These are phyloP conservation scores for Anneissia japonica DNA, from an alignment of 35 echinoderm and acorn worm species.

Conservation along the genomic window DNA sequence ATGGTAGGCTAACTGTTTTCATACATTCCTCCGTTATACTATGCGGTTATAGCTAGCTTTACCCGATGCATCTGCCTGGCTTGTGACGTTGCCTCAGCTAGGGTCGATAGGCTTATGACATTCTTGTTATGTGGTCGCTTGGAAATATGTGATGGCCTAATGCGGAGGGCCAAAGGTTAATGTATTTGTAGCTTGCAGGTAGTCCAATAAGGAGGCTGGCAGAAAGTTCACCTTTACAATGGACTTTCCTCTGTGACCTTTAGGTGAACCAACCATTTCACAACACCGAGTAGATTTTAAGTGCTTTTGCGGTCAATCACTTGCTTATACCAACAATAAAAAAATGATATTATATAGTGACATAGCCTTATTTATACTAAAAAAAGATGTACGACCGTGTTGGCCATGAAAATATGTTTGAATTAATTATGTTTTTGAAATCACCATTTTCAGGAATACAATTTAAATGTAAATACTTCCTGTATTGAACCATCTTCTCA, in stretches of 20 bases:
- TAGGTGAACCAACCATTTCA: not conserved
- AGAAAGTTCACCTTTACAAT: not conserved
- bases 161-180: not conserved
- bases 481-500: too few species aligned
- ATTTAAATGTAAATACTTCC: too few species aligned
- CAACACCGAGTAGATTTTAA: not conserved
- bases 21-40: not conserved
- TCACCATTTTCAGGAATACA: not conserved
- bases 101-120: slow-evolving; percentile 1
- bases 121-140: not conserved
- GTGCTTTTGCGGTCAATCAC: not conserved
- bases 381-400: not conserved
- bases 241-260: not conserved
- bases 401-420: not conserved
- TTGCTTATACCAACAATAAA: not conserved
- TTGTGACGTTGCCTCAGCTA: not conserved
- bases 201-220: not conserved
- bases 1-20: not conserved
- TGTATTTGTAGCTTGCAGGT: not conserved
- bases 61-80: not conserved
- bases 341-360: not conserved
- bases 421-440: not conserved
- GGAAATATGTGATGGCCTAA: not conserved
- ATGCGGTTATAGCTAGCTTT: not conserved
- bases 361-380: not conserved